These are phyloP conservation scores for Tapera naevia DNA, from an alignment of 2,797 vertebrate genomes.

Conservation along the genomic window DNA sequence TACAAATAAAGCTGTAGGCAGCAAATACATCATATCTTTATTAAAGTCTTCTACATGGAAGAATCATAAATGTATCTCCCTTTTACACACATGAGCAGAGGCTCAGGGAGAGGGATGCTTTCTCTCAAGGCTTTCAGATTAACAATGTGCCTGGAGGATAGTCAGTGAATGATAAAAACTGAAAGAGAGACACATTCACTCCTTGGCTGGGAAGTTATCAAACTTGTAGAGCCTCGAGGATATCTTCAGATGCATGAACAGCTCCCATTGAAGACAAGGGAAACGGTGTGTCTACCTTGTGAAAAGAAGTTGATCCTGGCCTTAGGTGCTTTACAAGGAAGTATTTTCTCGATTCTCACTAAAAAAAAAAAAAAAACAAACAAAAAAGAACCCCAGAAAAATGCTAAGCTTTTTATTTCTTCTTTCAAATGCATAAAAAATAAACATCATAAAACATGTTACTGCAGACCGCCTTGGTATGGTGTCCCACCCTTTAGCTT, in stretches of 20 bases:
- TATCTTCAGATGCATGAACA: conserved; percentile 1
- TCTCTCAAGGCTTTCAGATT: neutral
- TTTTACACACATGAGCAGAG: neutral
- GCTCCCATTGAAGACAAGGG: neutral
- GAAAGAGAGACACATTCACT: neutral
- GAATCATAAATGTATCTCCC: neutral
- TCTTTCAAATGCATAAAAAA: neutral
- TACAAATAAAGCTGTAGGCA: neutral
- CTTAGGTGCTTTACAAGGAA: neutral
- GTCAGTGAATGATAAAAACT: neutral
- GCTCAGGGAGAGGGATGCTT: neutral
- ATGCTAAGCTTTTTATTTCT: neutral
- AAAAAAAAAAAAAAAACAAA: neutral
- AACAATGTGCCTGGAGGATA: neutral
- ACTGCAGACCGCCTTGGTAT: neutral
- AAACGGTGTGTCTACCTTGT: neutral
- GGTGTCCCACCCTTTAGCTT: neutral
- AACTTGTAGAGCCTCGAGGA: neutral
- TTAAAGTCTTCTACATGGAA: neutral
- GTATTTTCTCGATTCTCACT: neutral
- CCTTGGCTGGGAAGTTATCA: neutral
- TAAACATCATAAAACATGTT: neutral
- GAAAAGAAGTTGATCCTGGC: conserved; percentile 6
- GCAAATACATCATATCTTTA: neutral
- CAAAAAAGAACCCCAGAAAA: no score